Percentiles rank a stretch among this genome's conserved stretches.
These are phyloP conservation scores for Sarcoramphus papa DNA, from an alignment of 2,797 vertebrate species.

Conservation along the genomic window DNA sequence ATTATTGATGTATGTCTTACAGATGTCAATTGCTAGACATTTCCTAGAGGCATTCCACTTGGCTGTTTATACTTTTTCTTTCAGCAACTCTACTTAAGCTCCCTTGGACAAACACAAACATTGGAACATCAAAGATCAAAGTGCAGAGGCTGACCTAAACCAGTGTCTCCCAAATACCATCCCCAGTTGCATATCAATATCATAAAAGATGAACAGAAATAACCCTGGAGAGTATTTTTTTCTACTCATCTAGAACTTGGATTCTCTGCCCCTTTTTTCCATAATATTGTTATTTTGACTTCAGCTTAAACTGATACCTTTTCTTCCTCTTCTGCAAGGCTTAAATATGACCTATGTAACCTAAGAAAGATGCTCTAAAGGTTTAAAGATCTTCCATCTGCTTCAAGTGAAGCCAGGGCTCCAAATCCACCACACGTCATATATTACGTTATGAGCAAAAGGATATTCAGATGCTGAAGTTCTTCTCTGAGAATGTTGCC, in stretches of 20 bases:
- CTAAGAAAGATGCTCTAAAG: not conserved
- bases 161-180: not conserved
- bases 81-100: not conserved
- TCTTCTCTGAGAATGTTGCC: conserved; percentile 10
- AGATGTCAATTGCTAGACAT: fast-evolving
- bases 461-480: conserved; percentile 22
- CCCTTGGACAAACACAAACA: not conserved
- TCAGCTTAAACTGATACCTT: not conserved
- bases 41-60: not conserved
- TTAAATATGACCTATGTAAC: not conserved
- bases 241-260: not conserved
- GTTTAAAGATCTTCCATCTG: not conserved
- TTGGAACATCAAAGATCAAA: not conserved
- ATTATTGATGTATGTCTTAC: fast-evolving
- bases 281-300: not conserved
- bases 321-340: not conserved
- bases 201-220: not conserved
- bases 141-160: not conserved
- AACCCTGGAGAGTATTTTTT: not conserved
- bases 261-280: not conserved
- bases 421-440: not conserved
- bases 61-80: not conserved
- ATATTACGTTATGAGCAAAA: not conserved
- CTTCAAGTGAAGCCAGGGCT: not conserved
- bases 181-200: not conserved